Conservation (phyloP, 1,140 invertebrate genomes). For the Papilio polytes region DNA sequence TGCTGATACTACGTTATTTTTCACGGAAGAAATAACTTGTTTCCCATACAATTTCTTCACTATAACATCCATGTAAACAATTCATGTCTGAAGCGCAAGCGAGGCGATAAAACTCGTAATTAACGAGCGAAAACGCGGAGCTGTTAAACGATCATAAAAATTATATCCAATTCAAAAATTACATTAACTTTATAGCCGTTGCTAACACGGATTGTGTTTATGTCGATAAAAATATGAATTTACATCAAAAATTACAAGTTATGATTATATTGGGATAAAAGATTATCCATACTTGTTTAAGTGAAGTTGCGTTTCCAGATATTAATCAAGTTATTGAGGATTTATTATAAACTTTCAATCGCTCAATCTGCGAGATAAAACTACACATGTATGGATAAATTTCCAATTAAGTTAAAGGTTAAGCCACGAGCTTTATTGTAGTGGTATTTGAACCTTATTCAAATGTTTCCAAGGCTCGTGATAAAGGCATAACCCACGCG, state of each 20-base stretch:
- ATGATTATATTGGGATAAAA: not conserved
- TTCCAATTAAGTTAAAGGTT: not conserved
- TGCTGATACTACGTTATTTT: too few relatives aligned
- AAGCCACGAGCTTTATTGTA: not conserved
- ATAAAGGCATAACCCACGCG: constrained; percentile 45
- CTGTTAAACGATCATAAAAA: constrained; percentile 35
- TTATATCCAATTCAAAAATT: constrained; percentile 33
- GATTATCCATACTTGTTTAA: not conserved
- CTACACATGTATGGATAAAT: not conserved
- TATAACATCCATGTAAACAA: not conserved
- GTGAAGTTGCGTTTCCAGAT: not conserved
- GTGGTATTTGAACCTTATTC: not conserved
- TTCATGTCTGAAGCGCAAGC: not conserved
- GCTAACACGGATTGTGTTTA: constrained; percentile 27
- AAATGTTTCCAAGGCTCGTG: constrained; percentile 3
- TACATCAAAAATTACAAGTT: not conserved
- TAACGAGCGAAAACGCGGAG: constrained; percentile 36
- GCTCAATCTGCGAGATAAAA: not conserved
- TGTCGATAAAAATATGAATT: not conserved
- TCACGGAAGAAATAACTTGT: not conserved
- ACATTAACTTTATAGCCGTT: constrained; percentile 35
- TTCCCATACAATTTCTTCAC: not conserved
- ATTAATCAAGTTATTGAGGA: not conserved
- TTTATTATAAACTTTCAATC: not conserved
- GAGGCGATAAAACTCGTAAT: constrained; percentile 31